These are phyloP conservation scores for Melanotaenia duboulayi DNA, from an alignment of 2,113 vertebrate species.

Conservation along the genomic window DNA sequence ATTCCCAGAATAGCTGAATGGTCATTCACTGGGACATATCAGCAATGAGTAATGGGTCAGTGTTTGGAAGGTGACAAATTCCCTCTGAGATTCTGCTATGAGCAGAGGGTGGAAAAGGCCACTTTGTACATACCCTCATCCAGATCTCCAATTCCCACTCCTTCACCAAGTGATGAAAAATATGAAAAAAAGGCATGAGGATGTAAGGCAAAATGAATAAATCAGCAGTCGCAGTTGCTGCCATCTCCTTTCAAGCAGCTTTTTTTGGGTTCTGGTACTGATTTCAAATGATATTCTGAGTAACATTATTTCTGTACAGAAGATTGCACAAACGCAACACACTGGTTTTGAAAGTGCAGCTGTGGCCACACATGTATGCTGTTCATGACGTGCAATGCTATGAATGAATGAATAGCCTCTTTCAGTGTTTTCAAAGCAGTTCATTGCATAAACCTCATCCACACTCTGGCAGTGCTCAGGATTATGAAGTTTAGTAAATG, in stretches of 20 bases:
- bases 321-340: slow-evolving; percentile 25
- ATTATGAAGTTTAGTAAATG: slow-evolving; percentile 64
- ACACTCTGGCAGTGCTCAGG: slow-evolving; percentile 39
- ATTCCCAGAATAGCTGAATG: slow-evolving; percentile 68
- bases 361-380: slow-evolving; percentile 24
- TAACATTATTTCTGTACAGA: slow-evolving; percentile 31
- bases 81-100: slow-evolving; percentile 10
- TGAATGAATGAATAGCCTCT: slow-evolving; percentile 61
- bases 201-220: neutral
- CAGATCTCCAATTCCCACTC: slow-evolving; percentile 31
- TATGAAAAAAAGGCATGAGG: slow-evolving; percentile 18
- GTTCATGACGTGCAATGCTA: slow-evolving; percentile 44
- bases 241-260: slow-evolving; percentile 7
- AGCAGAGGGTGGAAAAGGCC: slow-evolving; percentile 33
- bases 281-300: slow-evolving; percentile 19
- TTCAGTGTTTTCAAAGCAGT: slow-evolving; percentile 41
- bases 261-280: slow-evolving; percentile 10
- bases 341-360: slow-evolving; percentile 47
- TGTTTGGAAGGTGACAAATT: slow-evolving; percentile 51
- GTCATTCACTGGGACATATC: slow-evolving; percentile 48
- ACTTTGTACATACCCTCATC: slow-evolving; percentile 38
- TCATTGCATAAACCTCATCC: slow-evolving; percentile 61
- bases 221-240: neutral
- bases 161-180: slow-evolving; percentile 42
- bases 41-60: slow-evolving; percentile 64